Evolutionary conservation across 2,888 invertebrate species (phyloP), one percentile per base, ranked within the genome.

Genomic region (Lobophora halterata): DNA sequence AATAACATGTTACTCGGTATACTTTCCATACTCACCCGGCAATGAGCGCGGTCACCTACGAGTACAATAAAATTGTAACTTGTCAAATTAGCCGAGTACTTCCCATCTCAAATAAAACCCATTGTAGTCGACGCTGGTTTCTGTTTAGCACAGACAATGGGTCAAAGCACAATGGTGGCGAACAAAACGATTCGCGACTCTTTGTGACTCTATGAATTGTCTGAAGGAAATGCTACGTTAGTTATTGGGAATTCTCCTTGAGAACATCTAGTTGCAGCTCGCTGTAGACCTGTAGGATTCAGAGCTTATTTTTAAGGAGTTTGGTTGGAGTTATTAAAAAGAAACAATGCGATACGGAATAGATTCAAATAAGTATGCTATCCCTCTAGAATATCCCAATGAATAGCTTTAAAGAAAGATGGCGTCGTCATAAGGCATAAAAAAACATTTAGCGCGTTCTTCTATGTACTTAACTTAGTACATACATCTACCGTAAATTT

Each of bases 181-280:
- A 62, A 67, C 65, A 68, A 62, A 68, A 67, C 63, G 63, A 48
- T 56, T 58, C 40, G 54, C 57, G 49, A 57, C 58, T 46, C 66
- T 65, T 64, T 66, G 66, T 63, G 35, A 40, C 61, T 61, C 52
- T 55, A 58, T 61, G 66, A 66, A 66, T 61, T 53, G 66, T 60
- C 57, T 48, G 20, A 37, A 36, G 27, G 28, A 32, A 33, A 38
- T 17, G 34, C 55, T 51, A 54, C 12, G 41, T 14, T 35, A 14
- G 41, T 13, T 42, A 42, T 36, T 43, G 32, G 25, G 28, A 13
- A 25, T 32, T 20, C 30, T 32, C 27, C 13, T 18, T 35, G 27
- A 19, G 17, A 14, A 30, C 14, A 23, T 9, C n/a, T 23, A 23
- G 10, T 10, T 11, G 10, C 23, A 9, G 23, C 6, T 11, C 11